A percentile compares a stretch with the other conserved stretches of the same genome.
phyloP scores from a whole-genome alignment of 2,113 vertebrate species.

The Oenanthe melanoleuca region DNA sequence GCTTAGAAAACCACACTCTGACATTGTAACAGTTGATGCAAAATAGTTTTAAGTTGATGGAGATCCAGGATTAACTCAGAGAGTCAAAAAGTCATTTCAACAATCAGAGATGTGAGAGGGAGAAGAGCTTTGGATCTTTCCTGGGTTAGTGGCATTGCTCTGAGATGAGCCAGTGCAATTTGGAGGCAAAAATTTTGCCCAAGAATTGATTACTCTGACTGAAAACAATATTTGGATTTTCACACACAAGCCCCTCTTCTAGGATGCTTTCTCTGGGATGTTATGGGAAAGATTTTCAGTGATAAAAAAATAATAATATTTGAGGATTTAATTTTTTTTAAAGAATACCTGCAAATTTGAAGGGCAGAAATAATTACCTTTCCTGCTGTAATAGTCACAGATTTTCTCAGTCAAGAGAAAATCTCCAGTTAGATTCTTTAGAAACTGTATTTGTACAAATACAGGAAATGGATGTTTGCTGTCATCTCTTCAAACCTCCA shows the following conservation, averaged over 20 bases:
- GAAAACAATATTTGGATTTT: background rate
- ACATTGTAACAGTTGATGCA: background rate
- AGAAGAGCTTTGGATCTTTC: background rate
- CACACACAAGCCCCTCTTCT: accelerated
- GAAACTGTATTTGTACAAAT: background rate
- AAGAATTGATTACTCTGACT: background rate
- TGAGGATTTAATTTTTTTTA: background rate
- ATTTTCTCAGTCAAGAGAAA: background rate
- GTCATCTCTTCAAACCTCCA: conserved; percentile 20
- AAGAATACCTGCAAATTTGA: background rate
- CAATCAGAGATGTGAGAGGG: accelerated
- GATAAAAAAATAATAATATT: background rate
- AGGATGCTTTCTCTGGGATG: background rate
- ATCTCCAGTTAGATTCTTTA: background rate
- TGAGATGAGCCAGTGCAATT: background rate
- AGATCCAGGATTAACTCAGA: background rate
- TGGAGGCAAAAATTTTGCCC: background rate
- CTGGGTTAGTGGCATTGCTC: background rate
- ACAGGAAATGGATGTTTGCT: conserved; percentile 35
- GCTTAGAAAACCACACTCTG: background rate
- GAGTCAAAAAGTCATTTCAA: background rate
- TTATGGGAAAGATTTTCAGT: background rate
- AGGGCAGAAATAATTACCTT: background rate
- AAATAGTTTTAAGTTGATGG: background rate
- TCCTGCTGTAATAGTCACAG: background rate